Conservation (phyloP, 2,113 vertebrate genomes). For the Phyllopteryx taeniolatus region DNA sequence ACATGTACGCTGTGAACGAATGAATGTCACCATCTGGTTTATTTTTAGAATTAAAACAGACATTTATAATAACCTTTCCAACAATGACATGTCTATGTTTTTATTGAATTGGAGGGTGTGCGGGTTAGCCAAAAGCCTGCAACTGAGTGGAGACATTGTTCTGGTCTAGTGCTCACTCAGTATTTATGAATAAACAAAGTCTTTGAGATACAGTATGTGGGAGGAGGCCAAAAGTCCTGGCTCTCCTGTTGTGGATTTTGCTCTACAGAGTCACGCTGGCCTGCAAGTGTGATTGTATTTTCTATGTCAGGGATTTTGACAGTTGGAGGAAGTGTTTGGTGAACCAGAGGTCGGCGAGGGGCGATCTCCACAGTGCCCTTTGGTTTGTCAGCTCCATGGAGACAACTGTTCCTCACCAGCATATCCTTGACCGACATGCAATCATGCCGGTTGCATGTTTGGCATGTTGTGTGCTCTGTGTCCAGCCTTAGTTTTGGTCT, state of each 20-base stretch:
- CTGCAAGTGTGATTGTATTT: background rate
- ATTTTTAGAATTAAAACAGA: background rate
- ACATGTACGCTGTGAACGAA: background rate
- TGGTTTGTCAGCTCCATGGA: background rate
- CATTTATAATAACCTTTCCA: background rate
- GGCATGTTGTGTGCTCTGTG: conserved; percentile 1
- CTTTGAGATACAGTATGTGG: background rate
- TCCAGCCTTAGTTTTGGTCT: background rate
- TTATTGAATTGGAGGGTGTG: background rate
- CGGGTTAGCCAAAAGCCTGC: background rate
- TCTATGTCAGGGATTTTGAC: background rate
- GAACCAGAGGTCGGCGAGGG: background rate
- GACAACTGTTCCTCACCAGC: background rate
- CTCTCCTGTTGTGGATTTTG: background rate
- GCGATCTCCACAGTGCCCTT: background rate
- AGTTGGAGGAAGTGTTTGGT: background rate
- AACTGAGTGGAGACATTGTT: background rate
- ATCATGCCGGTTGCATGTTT: background rate
- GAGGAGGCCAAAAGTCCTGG: background rate
- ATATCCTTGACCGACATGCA: background rate
- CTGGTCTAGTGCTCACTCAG: background rate
- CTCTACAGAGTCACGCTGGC: background rate
- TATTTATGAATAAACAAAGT: conserved; percentile 5
- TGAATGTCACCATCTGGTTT: background rate
- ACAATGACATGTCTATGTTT: background rate